Base-by-base conservation (phyloP, 2,888 invertebrate species). In the Ernsta delagoae region DNA sequence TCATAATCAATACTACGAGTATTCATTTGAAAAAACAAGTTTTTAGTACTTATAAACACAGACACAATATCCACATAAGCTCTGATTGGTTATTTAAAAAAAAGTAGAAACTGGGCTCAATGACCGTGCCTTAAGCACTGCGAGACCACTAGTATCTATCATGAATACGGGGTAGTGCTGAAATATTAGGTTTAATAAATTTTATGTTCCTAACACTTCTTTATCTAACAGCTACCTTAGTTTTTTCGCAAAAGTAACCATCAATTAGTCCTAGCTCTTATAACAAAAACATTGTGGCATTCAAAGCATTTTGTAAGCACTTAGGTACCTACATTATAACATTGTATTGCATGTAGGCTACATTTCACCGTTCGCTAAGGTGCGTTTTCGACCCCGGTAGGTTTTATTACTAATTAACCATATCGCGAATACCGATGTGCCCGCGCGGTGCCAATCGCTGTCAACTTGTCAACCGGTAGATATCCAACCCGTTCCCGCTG, bases 391-490 rank as follows among this genome's bases (percentile, higher is more conserved):
- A 74, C 77, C 77, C 70, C 73, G 77, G 75, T 79, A 68, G 70
- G 67, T 78, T 81, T 81, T 80, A 81, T 83, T 82, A 79, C 83
- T 86, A 87, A 87, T 87, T 87, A 86, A 83, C 83, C 79, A 79
- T 87, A 87, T 85, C 83, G 75, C 76, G 78, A 77, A 83, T 81
- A 73, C 78, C 82, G 75, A 79, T 79, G 81, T 78, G 79, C 76
- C 75, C 71, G 77, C 74, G 61, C 75, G 76, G 81, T 80, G 85
- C 77, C 85, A 82, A 82, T 80, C 81, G 82, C 78, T 80, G 85
- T 86, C 86, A 82, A 82, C 79, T 75, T 83, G 84, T 84, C 84
- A 78, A 67, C 73, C 69, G 72, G 70, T 75, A 76, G 79, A 80
- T 70, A 72, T 79, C 50, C 45, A 84, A 85, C 85, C 77, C 77